Evolutionary conservation across 2,113 vertebrate genomes (phyloP).

Genomic region (cattle (Bos taurus)): ARS-UCD2.0 NC_037343.1:27489001-27489500

Average conservation of each 20-base stretch:
- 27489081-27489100: neutral
- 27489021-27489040: conserved; percentile 82
- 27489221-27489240: conserved; percentile 76
- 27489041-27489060: conserved; percentile 87
- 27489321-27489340: neutral
- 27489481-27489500: neutral
- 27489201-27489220: conserved; percentile 91
- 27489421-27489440: neutral
- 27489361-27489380: neutral
- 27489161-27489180: conserved; percentile 81
- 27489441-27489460: neutral
- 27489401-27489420: neutral
- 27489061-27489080: conserved; percentile 14
- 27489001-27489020: conserved; percentile 79
- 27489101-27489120: neutral
- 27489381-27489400: neutral
- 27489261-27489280: neutral
- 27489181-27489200: conserved; percentile 92
- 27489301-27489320: neutral
- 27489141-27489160: conserved; percentile 64
- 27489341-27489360: neutral
- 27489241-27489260: neutral
- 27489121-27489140: conserved; percentile 36
- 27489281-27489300: neutral
- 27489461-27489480: neutral